Conservation (phyloP, 2,113 vertebrate species). For the Carassius auratus region DNA sequence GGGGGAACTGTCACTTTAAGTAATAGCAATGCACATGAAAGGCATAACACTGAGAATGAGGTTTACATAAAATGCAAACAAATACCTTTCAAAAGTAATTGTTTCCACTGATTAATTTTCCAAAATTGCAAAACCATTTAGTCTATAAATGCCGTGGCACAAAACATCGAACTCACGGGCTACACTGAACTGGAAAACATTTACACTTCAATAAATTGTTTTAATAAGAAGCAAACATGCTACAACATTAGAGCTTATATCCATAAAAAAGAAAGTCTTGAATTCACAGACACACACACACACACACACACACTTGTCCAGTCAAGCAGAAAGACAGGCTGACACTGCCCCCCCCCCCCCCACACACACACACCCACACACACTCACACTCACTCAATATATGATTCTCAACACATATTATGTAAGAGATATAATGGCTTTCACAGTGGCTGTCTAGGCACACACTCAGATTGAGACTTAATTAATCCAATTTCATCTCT, state of each 20-base stretch:
- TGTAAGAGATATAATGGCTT: slow-evolving; percentile 50
- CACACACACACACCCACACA: slow-evolving; percentile 27
- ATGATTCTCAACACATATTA: slow-evolving; percentile 49
- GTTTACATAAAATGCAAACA: neutral
- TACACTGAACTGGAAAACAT: slow-evolving; percentile 44
- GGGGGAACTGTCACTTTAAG: neutral
- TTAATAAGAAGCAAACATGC: slow-evolving; percentile 58
- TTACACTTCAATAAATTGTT: slow-evolving; percentile 57
- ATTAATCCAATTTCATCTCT: slow-evolving; percentile 48
- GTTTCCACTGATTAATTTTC: slow-evolving; percentile 5
- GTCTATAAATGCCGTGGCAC: slow-evolving; percentile 20
- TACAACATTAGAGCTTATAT: slow-evolving; percentile 28
- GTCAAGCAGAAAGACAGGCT: slow-evolving; percentile 51
- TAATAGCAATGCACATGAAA: slow-evolving; percentile 1
- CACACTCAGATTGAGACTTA: slow-evolving; percentile 41
- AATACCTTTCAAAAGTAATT: slow-evolving; percentile 8
- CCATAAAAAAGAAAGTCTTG: slow-evolving; percentile 23
- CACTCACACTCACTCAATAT: slow-evolving; percentile 44
- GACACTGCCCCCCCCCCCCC: slow-evolving; percentile 7
- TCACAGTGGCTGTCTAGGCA: slow-evolving; percentile 39
- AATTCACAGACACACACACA: neutral
- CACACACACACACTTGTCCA: slow-evolving; percentile 27
- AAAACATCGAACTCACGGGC: slow-evolving; percentile 31
- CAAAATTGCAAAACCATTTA: slow-evolving; percentile 2
- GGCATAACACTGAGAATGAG: neutral